Evolutionary conservation across 2,888 invertebrate species (phyloP).

Genomic region (Teinopalpus imperialis): DNA sequence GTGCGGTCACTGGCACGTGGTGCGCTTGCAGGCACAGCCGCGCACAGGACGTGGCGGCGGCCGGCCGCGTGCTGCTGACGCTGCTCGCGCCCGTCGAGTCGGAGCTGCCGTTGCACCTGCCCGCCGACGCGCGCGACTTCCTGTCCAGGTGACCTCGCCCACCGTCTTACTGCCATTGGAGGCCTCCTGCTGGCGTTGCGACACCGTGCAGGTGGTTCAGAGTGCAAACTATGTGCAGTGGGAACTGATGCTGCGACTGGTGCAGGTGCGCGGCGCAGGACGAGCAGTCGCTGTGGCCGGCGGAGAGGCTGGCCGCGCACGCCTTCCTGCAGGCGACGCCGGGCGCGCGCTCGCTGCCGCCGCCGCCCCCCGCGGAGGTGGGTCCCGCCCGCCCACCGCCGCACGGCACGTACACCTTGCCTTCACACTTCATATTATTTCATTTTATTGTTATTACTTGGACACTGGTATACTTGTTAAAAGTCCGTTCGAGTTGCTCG

Average conservation of each 20-base stretch:
- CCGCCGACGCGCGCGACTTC: slow-evolving; percentile 87
- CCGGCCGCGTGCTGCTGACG: slow-evolving; percentile 86
- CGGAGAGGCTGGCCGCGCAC: slow-evolving; percentile 89
- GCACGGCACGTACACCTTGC: background rate
- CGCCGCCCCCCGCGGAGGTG: slow-evolving; percentile 36
- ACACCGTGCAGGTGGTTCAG: no score
- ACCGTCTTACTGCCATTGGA: no score
- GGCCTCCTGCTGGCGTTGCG: no score
- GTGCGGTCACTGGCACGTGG: no score
- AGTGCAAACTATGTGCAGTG: no score
- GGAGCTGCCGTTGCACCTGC: slow-evolving; percentile 78
- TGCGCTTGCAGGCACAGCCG: slow-evolving; percentile 68
- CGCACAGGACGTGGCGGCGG: slow-evolving; percentile 86
- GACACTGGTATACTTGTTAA: no score
- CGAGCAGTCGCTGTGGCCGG: slow-evolving; percentile 88
- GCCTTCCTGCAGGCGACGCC: slow-evolving; percentile 84
- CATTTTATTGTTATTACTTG: no score
- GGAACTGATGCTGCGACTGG: no score
- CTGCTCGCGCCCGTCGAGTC: slow-evolving; percentile 67
- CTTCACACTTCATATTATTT: no score
- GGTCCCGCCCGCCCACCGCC: background rate
- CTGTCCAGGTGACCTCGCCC: slow-evolving; percentile 86
- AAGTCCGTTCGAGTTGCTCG: no score
- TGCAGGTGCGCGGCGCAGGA: slow-evolving; percentile 85
- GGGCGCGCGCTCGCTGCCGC: slow-evolving; percentile 55